phyloP scores from a whole-genome alignment of 2,113 vertebrate species.

The Antechinus stuartii region DNA sequence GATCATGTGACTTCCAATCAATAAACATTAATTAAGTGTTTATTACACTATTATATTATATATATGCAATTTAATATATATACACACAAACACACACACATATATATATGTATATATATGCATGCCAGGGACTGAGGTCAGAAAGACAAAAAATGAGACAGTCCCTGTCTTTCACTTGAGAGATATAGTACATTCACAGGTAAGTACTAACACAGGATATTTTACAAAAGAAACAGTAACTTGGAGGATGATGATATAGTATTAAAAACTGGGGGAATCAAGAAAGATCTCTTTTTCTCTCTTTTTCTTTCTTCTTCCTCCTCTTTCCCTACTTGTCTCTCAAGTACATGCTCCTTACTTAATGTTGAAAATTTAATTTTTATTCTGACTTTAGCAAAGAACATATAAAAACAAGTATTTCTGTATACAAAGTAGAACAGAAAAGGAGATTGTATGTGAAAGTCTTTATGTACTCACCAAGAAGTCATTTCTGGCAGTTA shows the following conservation, averaged over 20 bases:
- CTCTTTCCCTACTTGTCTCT: background rate
- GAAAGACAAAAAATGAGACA: constrained; percentile 35
- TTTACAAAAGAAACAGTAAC: background rate
- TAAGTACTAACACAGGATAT: background rate
- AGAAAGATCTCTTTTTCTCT: background rate
- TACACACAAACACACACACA: too few species aligned
- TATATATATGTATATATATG: too few species aligned
- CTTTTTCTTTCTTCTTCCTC: background rate
- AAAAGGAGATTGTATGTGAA: background rate
- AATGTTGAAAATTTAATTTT: background rate
- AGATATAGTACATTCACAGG: background rate
- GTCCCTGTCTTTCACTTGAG: background rate
- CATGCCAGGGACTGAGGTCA: background rate
- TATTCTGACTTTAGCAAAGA: background rate
- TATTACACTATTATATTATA: too few species aligned
- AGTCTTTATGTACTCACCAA: background rate
- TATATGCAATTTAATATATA: too few species aligned
- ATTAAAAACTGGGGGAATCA: background rate
- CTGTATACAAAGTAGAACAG: background rate
- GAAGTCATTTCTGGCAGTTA: background rate
- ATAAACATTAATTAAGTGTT: constrained; percentile 37
- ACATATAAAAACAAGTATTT: background rate
- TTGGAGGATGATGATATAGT: background rate
- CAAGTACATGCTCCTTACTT: background rate
- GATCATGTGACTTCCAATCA: background rate